Conservation (phyloP, 2,113 vertebrate species). For the Puffinus mauretanicus region DNA sequence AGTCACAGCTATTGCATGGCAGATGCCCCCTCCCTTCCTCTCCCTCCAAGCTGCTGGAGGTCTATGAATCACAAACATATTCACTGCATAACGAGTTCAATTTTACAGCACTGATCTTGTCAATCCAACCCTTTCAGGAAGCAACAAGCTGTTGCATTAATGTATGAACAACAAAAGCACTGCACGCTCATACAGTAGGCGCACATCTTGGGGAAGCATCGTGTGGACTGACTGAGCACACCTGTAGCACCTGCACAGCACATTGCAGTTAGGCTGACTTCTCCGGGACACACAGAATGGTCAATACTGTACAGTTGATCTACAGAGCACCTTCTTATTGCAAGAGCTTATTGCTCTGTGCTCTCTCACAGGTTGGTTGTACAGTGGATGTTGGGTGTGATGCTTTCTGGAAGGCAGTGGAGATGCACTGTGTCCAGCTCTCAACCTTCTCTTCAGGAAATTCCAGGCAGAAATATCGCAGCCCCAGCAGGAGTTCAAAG, state of each 20-base stretch:
- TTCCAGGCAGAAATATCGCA: background rate
- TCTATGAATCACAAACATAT: background rate
- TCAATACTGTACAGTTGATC: background rate
- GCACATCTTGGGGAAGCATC: background rate
- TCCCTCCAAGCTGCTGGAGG: background rate
- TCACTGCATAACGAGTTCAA: background rate
- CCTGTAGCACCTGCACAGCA: background rate
- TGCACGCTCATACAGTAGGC: background rate
- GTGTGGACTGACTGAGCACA: background rate
- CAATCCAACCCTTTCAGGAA: background rate
- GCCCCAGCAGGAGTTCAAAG: background rate
- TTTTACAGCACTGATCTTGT: slow-evolving; percentile 16
- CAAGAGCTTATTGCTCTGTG: background rate
- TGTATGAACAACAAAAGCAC: background rate
- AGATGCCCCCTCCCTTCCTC: background rate
- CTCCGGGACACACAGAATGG: background rate
- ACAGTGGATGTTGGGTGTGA: background rate
- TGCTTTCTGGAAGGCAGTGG: background rate
- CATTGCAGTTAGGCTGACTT: background rate
- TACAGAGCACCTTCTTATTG: background rate
- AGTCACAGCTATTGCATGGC: background rate
- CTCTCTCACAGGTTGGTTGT: background rate
- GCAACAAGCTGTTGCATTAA: background rate
- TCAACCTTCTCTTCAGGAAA: background rate
- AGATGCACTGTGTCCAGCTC: background rate